Base-by-base conservation (phyloP, 2,888 invertebrate genomes). In the Therioaphis trifolii region DNA sequence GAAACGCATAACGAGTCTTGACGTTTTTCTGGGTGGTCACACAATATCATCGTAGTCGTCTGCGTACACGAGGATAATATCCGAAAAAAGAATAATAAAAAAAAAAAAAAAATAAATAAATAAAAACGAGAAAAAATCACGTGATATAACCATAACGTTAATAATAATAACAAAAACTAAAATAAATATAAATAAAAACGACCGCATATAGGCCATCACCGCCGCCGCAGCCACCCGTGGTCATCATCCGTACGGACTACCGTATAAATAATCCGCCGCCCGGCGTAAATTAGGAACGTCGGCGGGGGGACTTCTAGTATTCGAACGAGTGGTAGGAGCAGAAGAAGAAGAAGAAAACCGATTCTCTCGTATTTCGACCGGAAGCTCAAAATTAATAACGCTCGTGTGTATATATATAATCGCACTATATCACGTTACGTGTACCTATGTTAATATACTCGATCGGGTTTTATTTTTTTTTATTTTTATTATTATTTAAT, bases 21-120 rank as follows among this genome's bases (percentile, higher is more conserved):
- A 82, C 82, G 71, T 82, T 82, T 72, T 82, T 82, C 82, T 82
- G 82, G 82, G 82, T 74, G 82, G 82, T 63, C 82, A 79, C 78
- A 66, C 52, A 29, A 79, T 40, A 14, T 43, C 14, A 71, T 27
- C 68, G 40, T 71, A 35, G 24, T 69, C 35, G 66, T 43, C 11
- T 18, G 14, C 21, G 49, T 71, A 71, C 14, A 24, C 3, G 71
- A 24, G 9, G 58, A 78, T 58, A 40, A n/a, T 68, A 66, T 68
- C 52, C 40, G 40, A 27, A 78, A 46, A 27, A 18, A n/a, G 18
- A 29, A n/a, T 15, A 9, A 55, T n/a, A 52, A 52, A 52, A n/a
- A 11, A 43, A 43, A 1, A 52, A 1, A 15, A 52, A 5, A 52
- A 55, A 18, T n/a, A n/a, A n/a, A n/a, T n/a, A n/a, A 9, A 55